Percentiles rank a stretch among this genome's conserved stretches.
phyloP scores from a whole-genome alignment of 1,140 invertebrate genomes.

The Nasonia giraulti region DNA sequence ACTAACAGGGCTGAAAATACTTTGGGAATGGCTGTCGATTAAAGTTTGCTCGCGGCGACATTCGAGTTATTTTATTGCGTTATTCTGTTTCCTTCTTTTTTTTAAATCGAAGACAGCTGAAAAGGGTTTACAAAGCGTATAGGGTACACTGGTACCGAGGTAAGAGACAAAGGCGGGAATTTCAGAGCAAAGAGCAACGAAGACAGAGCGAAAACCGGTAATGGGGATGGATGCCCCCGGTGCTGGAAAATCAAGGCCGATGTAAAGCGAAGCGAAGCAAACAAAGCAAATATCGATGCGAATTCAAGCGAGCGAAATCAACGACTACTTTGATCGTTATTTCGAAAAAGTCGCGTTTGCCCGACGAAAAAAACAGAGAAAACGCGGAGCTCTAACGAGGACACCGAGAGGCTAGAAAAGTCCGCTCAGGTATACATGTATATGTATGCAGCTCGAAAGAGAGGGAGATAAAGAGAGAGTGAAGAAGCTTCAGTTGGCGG shows the following conservation, averaged over 20 bases:
- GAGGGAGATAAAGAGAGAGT: neutral
- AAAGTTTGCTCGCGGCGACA: neutral
- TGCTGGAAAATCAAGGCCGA: neutral
- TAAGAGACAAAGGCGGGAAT: neutral
- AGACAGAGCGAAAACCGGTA: neutral
- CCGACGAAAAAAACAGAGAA: neutral
- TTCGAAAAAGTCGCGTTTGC: neutral
- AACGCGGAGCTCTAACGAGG: neutral
- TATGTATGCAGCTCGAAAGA: neutral
- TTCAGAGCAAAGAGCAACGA: neutral
- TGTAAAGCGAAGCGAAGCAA: neutral
- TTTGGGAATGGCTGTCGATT: neutral
- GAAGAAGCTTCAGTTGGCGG: slow-evolving; percentile 56
- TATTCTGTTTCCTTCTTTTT: neutral
- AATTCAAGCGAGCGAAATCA: neutral
- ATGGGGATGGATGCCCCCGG: neutral
- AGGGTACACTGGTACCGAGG: too few species aligned
- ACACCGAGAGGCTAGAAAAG: neutral
- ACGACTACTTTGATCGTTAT: neutral
- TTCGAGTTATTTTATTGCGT: neutral
- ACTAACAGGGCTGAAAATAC: neutral
- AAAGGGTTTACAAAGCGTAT: too few species aligned
- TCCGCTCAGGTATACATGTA: neutral
- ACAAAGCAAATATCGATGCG: neutral
- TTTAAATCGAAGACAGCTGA: neutral